These are phyloP conservation scores for Sitta europaea DNA, from an alignment of 2,113 vertebrate species.

Conservation along the genomic window DNA sequence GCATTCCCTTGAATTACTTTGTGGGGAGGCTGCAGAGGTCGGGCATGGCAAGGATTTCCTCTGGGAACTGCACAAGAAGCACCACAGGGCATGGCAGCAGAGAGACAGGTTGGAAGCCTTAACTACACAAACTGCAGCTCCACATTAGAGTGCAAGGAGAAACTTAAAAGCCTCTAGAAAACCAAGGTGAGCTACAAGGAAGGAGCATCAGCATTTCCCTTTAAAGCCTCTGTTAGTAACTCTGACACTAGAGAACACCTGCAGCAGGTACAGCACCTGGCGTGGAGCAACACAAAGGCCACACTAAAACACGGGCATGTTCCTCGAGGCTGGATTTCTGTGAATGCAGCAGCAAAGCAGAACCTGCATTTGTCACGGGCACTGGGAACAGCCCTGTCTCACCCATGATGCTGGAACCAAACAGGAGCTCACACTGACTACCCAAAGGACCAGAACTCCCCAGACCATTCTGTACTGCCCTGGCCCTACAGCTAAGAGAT, in stretches of 20 bases:
- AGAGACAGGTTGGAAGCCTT: background rate
- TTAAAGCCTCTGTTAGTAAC: background rate
- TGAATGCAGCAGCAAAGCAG: background rate
- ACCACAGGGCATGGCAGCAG: background rate
- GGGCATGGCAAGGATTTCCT: background rate
- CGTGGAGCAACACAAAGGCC: background rate
- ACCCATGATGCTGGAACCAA: background rate
- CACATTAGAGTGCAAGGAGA: background rate
- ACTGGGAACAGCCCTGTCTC: background rate
- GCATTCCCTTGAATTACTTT: background rate
- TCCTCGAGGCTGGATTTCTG: background rate
- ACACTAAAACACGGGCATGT: background rate
- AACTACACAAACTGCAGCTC: constrained; percentile 14
- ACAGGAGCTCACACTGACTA: background rate
- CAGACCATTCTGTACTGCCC: background rate
- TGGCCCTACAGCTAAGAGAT: background rate
- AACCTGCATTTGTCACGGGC: background rate
- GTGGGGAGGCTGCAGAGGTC: background rate
- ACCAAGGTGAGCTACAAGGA: background rate
- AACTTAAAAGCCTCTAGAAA: constrained; percentile 15
- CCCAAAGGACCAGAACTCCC: background rate
- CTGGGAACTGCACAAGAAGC: background rate
- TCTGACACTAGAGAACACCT: background rate
- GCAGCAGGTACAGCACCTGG: background rate
- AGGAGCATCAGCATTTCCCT: background rate